A percentile compares a stretch with the other conserved stretches of the same genome.
Conservation (phyloP, 2,797 vertebrate species). For the Bryconaethiops microstoma region DNA sequence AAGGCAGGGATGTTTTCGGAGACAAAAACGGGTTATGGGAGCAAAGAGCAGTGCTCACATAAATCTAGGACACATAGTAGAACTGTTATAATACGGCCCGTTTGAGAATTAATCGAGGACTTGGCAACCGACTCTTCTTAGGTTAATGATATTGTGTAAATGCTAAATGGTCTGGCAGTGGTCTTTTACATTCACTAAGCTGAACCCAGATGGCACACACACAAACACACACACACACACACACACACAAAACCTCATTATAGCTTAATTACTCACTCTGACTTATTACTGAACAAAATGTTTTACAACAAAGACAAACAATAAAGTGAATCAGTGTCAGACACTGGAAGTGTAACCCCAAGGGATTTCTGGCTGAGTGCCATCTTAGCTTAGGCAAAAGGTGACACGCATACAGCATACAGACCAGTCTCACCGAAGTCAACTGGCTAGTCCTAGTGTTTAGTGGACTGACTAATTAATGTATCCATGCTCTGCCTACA, state of each 20-base stretch:
- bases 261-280: background rate
- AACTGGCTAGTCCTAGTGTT: background rate
- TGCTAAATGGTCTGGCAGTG: constrained; percentile 35
- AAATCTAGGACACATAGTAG: constrained; percentile 23
- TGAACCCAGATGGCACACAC: constrained; percentile 40
- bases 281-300: constrained; percentile 25
- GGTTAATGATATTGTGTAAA: constrained; percentile 33
- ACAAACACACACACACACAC: background rate
- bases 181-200: constrained; percentile 18
- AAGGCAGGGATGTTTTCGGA: constrained; percentile 38
- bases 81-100: background rate
- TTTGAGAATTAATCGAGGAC: background rate
- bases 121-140: constrained; percentile 17
- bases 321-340: constrained; percentile 7
- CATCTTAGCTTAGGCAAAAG: background rate
- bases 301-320: constrained; percentile 9
- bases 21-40: constrained; percentile 39
- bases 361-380: background rate
- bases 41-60: constrained; percentile 9
- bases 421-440: background rate
- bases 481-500: background rate
- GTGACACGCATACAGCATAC: background rate
- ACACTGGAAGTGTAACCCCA: background rate
- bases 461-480: background rate
- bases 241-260: background rate